Conservation (phyloP, 2,888 invertebrate species). For the Agrotis exclamationis region DNA sequence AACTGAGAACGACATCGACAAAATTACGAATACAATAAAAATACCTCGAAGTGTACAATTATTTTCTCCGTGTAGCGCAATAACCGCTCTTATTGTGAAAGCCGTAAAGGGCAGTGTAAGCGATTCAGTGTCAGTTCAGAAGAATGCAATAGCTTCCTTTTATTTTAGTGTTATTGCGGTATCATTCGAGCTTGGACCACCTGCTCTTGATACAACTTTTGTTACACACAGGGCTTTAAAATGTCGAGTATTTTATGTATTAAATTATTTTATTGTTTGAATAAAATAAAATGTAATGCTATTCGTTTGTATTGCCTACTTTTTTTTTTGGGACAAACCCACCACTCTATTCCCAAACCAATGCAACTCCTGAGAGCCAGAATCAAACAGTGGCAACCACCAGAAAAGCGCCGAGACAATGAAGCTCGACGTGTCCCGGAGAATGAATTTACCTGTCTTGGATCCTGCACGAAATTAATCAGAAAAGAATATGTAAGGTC, state of each 20-base stretch:
- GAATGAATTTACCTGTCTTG: no score
- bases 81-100: slow-evolving; percentile 51
- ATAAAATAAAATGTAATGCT: no score
- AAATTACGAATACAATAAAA: slow-evolving; percentile 56
- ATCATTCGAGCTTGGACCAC: slow-evolving; percentile 76
- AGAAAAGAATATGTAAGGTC: no score
- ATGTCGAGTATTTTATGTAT: not conserved
- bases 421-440: no score
- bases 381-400: no score
- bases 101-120: slow-evolving; percentile 53
- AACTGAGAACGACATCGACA: slow-evolving; percentile 41
- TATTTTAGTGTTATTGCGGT: slow-evolving; percentile 83
- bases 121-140: slow-evolving; percentile 70
- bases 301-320: no score
- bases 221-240: slow-evolving; percentile 46
- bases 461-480: no score
- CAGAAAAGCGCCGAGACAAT: no score
- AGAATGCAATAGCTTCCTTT: slow-evolving; percentile 79
- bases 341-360: no score
- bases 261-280: not conserved
- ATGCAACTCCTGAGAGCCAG: no score
- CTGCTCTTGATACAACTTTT: slow-evolving; percentile 74
- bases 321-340: no score
- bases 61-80: slow-evolving; percentile 37
- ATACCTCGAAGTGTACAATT: slow-evolving; percentile 36